Base-by-base conservation (phyloP, 2,113 vertebrate genomes). In the Tyrannus savana region DNA sequence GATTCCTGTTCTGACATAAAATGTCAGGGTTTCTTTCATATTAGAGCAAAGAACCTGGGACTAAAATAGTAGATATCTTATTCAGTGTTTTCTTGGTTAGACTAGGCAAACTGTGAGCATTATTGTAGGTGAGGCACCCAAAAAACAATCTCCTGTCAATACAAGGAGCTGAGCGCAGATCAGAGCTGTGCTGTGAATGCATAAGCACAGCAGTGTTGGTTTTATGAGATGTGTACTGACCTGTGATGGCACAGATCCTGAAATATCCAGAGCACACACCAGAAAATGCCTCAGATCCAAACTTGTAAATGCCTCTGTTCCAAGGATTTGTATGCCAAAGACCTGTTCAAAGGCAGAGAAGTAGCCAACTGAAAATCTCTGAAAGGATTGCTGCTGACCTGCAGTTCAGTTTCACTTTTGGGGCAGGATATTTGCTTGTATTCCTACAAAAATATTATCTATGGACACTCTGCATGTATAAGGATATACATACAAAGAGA, bases 261-360 rank as follows among this genome's bases (percentile, higher is more conserved):
- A 64, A 63, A 74, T 89, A 49, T 33, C 80, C 19, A 47, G 74
- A 71, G 60, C 72, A 56, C 1, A 3, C 44, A n/a, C 44, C 42
- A 76, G 73, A 33, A 67, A 62, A 76, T 1, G 7, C 52, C 58
- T 81, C 78, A 56, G 46, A 91, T 80, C 85, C 88, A 83, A 79
- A 82, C 14, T 9, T 56, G 35, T 64, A 89, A 87, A 53, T 52
- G 63, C 24, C 31, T 18, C 39, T 66, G 41, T 78, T 84, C 47
- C 8, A 64, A 49, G 55, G 23, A 46, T 73, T 71, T 71, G 58
- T 60, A 75, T 75, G 74, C 63, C 68, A 73, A 90, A 72, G 78
- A 13, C 9, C 35, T 60, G 52, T 83, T 90, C 82, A 90, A 62
- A 96, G 89, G 50, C 93, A 84, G 50, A 74, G 87, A 82, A 87